phyloP scores from a whole-genome alignment of 1,140 invertebrate species.

The Campoletis sonorensis region DNA sequence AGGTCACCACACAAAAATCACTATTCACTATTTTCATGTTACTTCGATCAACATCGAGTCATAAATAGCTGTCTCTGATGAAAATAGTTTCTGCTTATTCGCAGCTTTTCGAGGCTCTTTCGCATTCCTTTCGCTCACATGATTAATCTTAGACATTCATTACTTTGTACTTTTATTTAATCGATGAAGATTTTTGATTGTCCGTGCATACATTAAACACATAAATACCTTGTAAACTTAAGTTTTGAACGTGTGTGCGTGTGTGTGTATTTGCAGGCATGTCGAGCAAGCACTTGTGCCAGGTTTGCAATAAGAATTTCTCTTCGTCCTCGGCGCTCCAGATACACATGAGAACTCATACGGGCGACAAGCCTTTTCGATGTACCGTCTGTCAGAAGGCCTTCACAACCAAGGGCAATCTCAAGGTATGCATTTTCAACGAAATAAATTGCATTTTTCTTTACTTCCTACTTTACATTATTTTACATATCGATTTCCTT shows the following conservation, averaged over 20 bases:
- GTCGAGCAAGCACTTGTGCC: conserved; percentile 93
- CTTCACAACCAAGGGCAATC: conserved; percentile 98
- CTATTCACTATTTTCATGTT: background rate
- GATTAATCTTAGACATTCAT: background rate
- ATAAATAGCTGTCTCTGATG: background rate
- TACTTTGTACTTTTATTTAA: background rate
- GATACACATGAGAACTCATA: conserved; percentile 99
- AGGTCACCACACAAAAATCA: background rate
- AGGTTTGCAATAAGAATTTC: conserved; percentile 98
- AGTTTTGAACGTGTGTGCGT: conserved; percentile 62
- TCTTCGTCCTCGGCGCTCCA: conserved; percentile 96
- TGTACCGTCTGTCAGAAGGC: conserved; percentile 96
- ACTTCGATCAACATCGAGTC: background rate
- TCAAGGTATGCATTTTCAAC: conserved; percentile 85
- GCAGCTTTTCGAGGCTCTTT: conserved; percentile 7
- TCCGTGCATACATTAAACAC: background rate
- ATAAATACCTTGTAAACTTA: conserved; percentile 32
- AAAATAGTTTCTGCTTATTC: conserved; percentile 14
- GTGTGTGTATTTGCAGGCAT: conserved; percentile 79
- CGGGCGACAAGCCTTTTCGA: conserved; percentile 97
- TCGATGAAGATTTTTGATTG: too few species aligned
- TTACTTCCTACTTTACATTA: conserved; percentile 42
- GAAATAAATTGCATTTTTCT: conserved; percentile 10
- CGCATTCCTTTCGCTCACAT: background rate
- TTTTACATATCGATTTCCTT: conserved; percentile 57